phyloP scores from a whole-genome alignment of 2,113 vertebrate species.

The Otis tarda region DNA sequence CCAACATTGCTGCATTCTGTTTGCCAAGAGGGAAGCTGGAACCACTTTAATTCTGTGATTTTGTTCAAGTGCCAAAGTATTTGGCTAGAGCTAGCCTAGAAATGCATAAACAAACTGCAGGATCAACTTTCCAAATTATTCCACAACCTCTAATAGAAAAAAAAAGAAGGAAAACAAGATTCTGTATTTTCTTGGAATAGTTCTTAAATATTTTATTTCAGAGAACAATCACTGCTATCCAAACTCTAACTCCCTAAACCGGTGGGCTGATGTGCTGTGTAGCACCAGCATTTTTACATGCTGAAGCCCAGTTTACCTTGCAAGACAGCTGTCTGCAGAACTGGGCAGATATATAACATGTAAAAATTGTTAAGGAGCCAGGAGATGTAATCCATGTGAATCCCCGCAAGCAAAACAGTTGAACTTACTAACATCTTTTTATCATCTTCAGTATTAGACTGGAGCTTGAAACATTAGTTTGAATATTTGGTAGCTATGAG shows the following conservation, averaged over 20 bases:
- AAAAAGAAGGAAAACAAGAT: neutral
- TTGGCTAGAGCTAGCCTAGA: neutral
- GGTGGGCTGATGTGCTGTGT: neutral
- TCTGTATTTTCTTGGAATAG: neutral
- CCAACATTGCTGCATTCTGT: neutral
- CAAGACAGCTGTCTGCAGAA: neutral
- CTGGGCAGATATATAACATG: neutral
- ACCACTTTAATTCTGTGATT: neutral
- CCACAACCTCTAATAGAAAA: neutral
- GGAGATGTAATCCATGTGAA: neutral
- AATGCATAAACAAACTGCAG: conserved; percentile 4
- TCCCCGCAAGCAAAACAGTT: neutral
- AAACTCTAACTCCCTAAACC: neutral
- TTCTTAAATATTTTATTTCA: neutral
- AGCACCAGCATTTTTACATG: neutral
- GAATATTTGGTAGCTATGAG: neutral
- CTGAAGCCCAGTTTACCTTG: neutral
- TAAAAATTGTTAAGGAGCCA: neutral
- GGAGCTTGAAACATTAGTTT: neutral
- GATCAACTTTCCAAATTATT: conserved; percentile 4
- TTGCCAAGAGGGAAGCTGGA: neutral
- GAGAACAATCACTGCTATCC: neutral
- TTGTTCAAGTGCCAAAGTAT: neutral
- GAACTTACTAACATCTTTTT: neutral
- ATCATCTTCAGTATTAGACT: neutral